Evolutionary conservation across 2,113 vertebrate species (phyloP), one percentile per base, ranked within the genome.

Genomic region (Salvator merianae): DNA sequence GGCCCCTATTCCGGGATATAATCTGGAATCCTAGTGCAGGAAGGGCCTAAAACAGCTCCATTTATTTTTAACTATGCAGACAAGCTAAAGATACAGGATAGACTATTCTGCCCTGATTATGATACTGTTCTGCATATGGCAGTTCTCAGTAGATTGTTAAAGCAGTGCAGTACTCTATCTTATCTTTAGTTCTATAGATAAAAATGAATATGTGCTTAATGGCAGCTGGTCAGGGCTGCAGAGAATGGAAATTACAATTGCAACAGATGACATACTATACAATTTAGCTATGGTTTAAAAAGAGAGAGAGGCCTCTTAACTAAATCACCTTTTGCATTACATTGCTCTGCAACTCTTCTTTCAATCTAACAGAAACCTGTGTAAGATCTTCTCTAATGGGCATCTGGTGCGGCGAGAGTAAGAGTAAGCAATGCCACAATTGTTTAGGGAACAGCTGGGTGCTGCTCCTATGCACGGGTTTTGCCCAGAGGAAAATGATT

Each of bases 221-320:
- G 83, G 79, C 75, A 79, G 63, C 84, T 55, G 63, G 43, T 89
- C 87, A 80, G 84, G 79, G 71, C 76, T 87, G 78, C 72, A 84
- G 78, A 78, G 74, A 79, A 3, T 87, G 86, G 20, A 89, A 86
- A 28, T 82, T 88, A 89, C 63, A 72, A 84, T 72, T 86, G 73
- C 38, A 76, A 70, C 84, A 89, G 77, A 88, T 0, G 0, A 85
- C 0, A 14, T 81, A 65, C 84, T 82, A 62, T 85, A 26, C 1
- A 0, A 0, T 66, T 0, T 0, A 79, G 34, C 82, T 81, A 86
- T 88, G 82, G 84, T 86, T 85, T 79, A 84, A 85, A 81, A 91
- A 93, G 90, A 95, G 93, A 93, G 93, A 93, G 16, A 87, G 87
- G 88, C 80, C 69, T 88, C 82, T 86, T 4, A 76, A 77, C 72